A percentile compares a stretch with the other conserved stretches of the same genome.
Evolutionary conservation across 64 coral and sea anemone genomes (phyloP).

Genomic region (Stichodactyla helianthus): DNA sequence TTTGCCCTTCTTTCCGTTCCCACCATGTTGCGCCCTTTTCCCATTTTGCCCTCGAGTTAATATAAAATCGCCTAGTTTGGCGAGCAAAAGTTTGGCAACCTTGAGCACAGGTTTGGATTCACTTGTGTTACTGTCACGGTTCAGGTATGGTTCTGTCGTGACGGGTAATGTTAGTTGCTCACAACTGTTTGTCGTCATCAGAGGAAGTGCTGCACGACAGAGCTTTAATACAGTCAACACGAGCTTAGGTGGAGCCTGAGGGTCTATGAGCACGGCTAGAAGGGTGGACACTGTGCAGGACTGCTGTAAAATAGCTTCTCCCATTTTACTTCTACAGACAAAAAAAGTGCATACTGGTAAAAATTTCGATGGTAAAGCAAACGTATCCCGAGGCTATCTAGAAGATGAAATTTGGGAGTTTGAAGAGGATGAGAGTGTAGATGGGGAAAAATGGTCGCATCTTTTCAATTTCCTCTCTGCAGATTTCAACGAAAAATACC

Average conservation of each 20-base stretch:
- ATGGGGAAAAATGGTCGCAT: no score
- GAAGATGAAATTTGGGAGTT: no score
- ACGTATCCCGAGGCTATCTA: no score
- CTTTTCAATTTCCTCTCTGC: no score
- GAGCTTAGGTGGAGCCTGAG: slow-evolving; percentile 75
- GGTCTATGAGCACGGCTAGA: slow-evolving; percentile 72
- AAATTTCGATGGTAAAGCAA: no score
- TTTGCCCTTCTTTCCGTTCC: slow-evolving; percentile 10
- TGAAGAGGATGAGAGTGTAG: no score
- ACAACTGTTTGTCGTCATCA: slow-evolving; percentile 60
- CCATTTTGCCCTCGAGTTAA: slow-evolving; percentile 38
- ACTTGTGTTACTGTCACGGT: slow-evolving; percentile 17
- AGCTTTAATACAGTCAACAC: slow-evolving; percentile 81
- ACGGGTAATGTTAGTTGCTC: slow-evolving; percentile 53
- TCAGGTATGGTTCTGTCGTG: slow-evolving; percentile 32
- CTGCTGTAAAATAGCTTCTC: slow-evolving; percentile 78
- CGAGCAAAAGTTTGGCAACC: slow-evolving; percentile 67
- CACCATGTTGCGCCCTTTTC: slow-evolving; percentile 1
- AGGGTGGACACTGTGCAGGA: slow-evolving; percentile 87
- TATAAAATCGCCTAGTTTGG: slow-evolving; percentile 79
- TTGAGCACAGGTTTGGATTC: slow-evolving; percentile 22
- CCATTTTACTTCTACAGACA: slow-evolving; percentile 78
- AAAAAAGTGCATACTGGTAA: no score
- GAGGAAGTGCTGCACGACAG: slow-evolving; percentile 62
- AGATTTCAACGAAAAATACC: no score